Evolutionary conservation across 1,140 invertebrate genomes (phyloP), one percentile per base, ranked within the genome.

Genomic region (Drosophila mauritiana): DNA sequence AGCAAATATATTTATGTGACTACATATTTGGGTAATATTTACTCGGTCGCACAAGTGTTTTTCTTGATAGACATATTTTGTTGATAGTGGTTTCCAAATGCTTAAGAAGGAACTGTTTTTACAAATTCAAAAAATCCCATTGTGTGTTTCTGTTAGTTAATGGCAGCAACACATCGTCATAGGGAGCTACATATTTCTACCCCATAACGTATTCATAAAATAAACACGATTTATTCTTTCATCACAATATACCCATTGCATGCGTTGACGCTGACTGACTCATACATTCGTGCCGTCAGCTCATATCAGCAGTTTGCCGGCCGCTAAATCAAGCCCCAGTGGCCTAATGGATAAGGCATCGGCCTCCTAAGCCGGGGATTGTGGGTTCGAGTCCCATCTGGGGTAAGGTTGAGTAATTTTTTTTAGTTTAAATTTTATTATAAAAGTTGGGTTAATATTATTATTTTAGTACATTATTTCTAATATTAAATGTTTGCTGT

Each of bases 281-380:
- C 36, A 31, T 22, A 25, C 10, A 3, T 20, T 6, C 2, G 8
- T 3, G 7, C 13, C 10, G 2, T 5, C 4, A 8, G 15, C 7
- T 57, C 7, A 56, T 11, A 17, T 6, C 1, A 13, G 17, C 31
- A 39, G 40, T 70, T 31, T 11, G 64, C 1, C 67, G 1, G 0
- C 6, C 0, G 0, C 0, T 4, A 27, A 3, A n/a, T 12, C 37
- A 70, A 5, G 67, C 67, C 67, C 67, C 67, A 70, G 67, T 70
- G 67, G 67, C 67, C 67, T 70, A 70, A 70, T 70, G 67, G 67
- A 70, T 70, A 70, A 72, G 68, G 68, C 68, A 72, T 72, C 68
- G 68, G 68, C 68, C 68, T 72, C 65, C 68, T 72, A 72, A 72
- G 68, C 68, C 68, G 68, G 68, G 68, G 68, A 70, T 70, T 70